Percentiles rank a stretch among this genome's conserved stretches.
phyloP scores from a whole-genome alignment of 2,888 invertebrate species.

The Callinectes sapidus region DNA sequence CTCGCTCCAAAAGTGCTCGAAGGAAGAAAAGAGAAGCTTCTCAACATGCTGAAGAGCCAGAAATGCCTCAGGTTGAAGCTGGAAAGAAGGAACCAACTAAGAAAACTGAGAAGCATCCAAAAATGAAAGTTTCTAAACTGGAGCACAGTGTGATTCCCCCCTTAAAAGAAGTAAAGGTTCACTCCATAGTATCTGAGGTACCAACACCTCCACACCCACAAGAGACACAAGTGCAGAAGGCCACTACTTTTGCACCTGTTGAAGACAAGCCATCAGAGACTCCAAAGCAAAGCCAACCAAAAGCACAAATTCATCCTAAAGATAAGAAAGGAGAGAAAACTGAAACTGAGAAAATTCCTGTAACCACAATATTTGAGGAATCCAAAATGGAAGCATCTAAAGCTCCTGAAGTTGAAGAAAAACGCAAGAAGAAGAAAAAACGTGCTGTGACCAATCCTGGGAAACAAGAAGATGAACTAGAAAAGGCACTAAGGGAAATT shows the following conservation, averaged over 20 bases:
- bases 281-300: not conserved
- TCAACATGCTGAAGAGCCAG: constrained; percentile 11
- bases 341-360: constrained; percentile 2
- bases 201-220: not conserved
- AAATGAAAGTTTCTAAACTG: not conserved
- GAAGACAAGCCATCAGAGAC: not conserved
- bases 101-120: constrained; percentile 41
- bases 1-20: constrained; percentile 71
- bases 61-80: not conserved
- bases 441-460: constrained; percentile 57
- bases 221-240: not conserved
- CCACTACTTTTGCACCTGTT: not conserved
- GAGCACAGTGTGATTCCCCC: not conserved
- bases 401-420: constrained; percentile 56
- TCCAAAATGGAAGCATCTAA: constrained; percentile 28
- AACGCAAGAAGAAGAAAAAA: constrained; percentile 70
- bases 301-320: not conserved
- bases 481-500: constrained; percentile 72
- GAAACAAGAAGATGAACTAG: constrained; percentile 71
- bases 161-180: constrained; percentile 38
- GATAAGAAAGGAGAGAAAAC: constrained; percentile 29
- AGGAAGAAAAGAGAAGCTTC: constrained; percentile 57
- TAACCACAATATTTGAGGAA: not conserved
- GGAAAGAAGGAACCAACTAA: constrained; percentile 15
- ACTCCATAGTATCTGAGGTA: not conserved